These are phyloP conservation scores for Hirtodrosophila duncani DNA, from an alignment of 2,888 invertebrate genomes.

Conservation along the genomic window DNA sequence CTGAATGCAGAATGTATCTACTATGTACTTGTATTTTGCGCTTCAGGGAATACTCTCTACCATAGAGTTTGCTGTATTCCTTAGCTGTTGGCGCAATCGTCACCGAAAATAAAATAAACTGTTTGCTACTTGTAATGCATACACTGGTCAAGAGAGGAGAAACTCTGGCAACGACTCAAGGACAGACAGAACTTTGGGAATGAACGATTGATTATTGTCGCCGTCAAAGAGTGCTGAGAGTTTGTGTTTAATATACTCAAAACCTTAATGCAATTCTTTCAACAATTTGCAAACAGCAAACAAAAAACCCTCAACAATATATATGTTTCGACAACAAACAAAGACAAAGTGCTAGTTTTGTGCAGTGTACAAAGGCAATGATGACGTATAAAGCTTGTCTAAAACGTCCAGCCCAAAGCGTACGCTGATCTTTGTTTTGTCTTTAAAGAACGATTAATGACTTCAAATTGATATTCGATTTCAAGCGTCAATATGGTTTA, in stretches of 20 bases:
- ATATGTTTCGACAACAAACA: conserved; percentile 15
- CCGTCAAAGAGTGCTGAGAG: no score
- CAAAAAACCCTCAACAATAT: conserved; percentile 74
- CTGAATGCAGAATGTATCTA: no score
- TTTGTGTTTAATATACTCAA: no score
- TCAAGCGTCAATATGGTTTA: conserved; percentile 66
- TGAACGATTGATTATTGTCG: no score
- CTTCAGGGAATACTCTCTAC: conserved; percentile 37
- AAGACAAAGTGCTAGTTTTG: conserved; percentile 26
- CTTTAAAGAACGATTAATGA: conserved; percentile 12
- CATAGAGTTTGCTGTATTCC: conserved; percentile 16
- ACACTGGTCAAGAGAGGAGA: conserved; percentile 72
- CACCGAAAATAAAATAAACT: conserved; percentile 76
- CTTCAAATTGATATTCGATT: conserved; percentile 14
- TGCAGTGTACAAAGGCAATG: conserved; percentile 40
- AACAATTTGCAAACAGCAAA: conserved; percentile 78
- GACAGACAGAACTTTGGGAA: no score
- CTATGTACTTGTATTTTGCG: conserved; percentile 35
- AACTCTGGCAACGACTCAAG: conserved; percentile 26
- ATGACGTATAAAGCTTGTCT: conserved; percentile 18
- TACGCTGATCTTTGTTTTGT: conserved; percentile 45
- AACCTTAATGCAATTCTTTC: conserved; percentile 78
- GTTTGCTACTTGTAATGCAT: conserved; percentile 78
- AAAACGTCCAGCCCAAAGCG: conserved; percentile 44
- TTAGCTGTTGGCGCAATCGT: conserved; percentile 42